Evolutionary conservation across 30 jellyfish, hydroid and myxozoan genomes (phyloP).

Genomic region (Aurelia coerulea): DNA sequence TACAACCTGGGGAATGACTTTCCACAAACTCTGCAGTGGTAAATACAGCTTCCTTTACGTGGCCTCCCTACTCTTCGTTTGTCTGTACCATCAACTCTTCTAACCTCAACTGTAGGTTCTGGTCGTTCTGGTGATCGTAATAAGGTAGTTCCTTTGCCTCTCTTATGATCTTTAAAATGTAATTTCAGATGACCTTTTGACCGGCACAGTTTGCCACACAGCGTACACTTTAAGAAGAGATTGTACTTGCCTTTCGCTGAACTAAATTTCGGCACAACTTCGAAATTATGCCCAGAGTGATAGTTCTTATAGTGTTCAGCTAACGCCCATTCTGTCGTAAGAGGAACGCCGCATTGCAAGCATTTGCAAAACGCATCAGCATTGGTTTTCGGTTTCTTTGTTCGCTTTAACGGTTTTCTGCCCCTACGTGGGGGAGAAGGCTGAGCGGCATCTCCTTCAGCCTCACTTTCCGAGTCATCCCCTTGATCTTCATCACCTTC

Average conservation of each 20-base stretch:
- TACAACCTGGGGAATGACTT: constrained; percentile 54
- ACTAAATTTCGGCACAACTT: constrained; percentile 60
- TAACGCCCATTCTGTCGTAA: constrained; percentile 64
- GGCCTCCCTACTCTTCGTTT: background rate
- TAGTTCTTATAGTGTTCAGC: constrained; percentile 48
- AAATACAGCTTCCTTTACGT: constrained; percentile 49
- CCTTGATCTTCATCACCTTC: background rate
- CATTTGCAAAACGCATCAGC: constrained; percentile 40
- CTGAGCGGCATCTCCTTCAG: background rate
- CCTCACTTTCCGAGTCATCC: background rate
- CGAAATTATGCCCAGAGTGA: constrained; percentile 58
- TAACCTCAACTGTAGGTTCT: background rate
- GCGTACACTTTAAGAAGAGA: constrained; percentile 43
- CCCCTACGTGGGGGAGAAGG: background rate
- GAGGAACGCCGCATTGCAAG: constrained; percentile 33
- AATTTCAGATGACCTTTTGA: constrained; percentile 37
- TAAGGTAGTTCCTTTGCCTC: background rate
- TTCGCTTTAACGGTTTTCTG: background rate
- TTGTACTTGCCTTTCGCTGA: constrained; percentile 38
- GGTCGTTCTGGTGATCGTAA: background rate
- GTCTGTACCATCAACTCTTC: background rate
- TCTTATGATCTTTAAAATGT: constrained; percentile 30
- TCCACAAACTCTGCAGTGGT: constrained; percentile 65
- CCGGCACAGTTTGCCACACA: constrained; percentile 63
- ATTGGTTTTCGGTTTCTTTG: background rate